Base-by-base conservation (phyloP, 2,888 invertebrate genomes). In the Lasioglossum malachurum region DNA sequence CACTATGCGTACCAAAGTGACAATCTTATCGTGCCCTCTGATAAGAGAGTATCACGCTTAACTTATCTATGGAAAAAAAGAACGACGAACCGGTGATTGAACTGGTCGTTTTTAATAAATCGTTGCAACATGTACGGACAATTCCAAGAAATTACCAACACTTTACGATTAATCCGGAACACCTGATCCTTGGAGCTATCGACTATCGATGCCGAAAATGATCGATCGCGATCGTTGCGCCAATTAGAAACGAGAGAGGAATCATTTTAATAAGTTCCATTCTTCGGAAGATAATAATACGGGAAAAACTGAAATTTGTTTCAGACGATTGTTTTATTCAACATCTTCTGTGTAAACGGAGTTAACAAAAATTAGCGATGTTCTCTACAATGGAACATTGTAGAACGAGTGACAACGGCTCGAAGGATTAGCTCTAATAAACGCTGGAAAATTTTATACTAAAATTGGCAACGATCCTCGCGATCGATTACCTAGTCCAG, bases 351-450 rank as follows among this genome's bases (percentile, higher is more conserved):
- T 69, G 8, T 12, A 69, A 69, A 71, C 71, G 79, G 41, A 35
- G 27, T 83, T 87, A 69, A 83, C 73, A 78, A 75, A 80, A 75
- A 14, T 72, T 76, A 83, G 49, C 77, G 23, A 80, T 64, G 38
- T 27, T 38, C 23, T 38, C 19, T 71, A 78, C 4, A 46, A 35
- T 64, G 16, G 2, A 14, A 8, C 8, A 19, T n/a, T 44, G 60
- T 64, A 38, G 27, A 67, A 2, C 8, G 53, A 57, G 69, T 53
- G 44, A 69, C 38, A 72, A 7, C 57, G 14, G 69, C 57, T n/a
- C 35, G 35, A 60, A 60, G 27, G 12, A 16, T 31, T 23, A 23
- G n/a, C 16, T 64, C n/a, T 41, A 78, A 4, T n/a, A 49, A 80
- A 69, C 57, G 67, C 14, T 69, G 23, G 19, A n/a, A 12, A n/a